These are phyloP conservation scores for Stegodyphus mimosarum DNA, from an alignment of 1,140 invertebrate species.

Conservation along the genomic window DNA sequence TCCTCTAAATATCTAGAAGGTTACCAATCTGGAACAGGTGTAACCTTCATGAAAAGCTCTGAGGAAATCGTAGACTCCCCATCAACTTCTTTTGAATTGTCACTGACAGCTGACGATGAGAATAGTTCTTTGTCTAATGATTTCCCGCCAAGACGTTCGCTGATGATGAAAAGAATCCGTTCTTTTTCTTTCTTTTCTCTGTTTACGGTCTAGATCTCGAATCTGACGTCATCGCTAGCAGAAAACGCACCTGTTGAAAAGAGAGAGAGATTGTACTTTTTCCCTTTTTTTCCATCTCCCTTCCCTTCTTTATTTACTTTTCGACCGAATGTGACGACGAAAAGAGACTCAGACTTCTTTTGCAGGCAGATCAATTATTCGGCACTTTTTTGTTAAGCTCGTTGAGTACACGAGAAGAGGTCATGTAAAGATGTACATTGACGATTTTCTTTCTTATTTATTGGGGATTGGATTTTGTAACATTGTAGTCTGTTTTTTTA, in stretches of 20 bases:
- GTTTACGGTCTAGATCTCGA: background rate
- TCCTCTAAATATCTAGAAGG: too few relatives aligned
- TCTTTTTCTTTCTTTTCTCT: slow-evolving; percentile 12
- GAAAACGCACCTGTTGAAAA: slow-evolving; percentile 19
- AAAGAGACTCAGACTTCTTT: too few relatives aligned
- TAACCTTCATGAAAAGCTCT: background rate
- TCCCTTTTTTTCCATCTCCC: slow-evolving; percentile 1
- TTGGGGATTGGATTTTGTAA: too few relatives aligned
- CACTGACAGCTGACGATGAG: slow-evolving; percentile 5
- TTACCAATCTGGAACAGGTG: too few relatives aligned
- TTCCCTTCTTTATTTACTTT: too few relatives aligned
- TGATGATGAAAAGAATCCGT: slow-evolving; percentile 2
- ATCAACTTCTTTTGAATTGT: slow-evolving; percentile 4
- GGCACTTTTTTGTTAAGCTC: too few relatives aligned
- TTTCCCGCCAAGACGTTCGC: slow-evolving; percentile 9
- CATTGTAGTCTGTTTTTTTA: too few relatives aligned
- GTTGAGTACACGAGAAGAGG: too few relatives aligned
- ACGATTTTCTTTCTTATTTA: too few relatives aligned
- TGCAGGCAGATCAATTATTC: too few relatives aligned
- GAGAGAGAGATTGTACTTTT: background rate
- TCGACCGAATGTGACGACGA: too few relatives aligned
- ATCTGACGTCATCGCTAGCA: slow-evolving; percentile 7
- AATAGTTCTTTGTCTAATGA: slow-evolving; percentile 5
- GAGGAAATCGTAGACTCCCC: background rate
- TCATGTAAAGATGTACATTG: too few relatives aligned